Evolutionary conservation across 2,888 invertebrate genomes (phyloP).

Genomic region (Diploptera punctata): DNA sequence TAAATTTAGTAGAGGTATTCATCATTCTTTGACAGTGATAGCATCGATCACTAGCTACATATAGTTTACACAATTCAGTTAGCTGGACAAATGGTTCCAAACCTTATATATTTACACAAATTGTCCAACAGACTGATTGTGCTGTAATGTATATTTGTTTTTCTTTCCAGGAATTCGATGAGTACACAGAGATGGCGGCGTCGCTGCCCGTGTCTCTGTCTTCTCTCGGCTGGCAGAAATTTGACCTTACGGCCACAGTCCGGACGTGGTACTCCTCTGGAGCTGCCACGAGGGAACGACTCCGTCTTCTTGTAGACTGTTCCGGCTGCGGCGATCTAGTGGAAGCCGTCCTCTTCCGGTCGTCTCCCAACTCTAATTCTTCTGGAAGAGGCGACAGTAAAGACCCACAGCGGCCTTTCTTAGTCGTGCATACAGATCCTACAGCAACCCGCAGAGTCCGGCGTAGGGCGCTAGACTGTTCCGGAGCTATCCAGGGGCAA

Average conservation of each 20-base stretch:
- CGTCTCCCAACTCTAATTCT: constrained; percentile 49
- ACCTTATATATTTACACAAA: too few relatives aligned
- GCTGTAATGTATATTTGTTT: too few relatives aligned
- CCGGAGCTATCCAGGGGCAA: constrained; percentile 70
- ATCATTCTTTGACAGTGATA: too few relatives aligned
- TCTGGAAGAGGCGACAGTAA: constrained; percentile 35
- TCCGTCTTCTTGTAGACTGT: constrained; percentile 84
- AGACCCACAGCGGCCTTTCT: constrained; percentile 79
- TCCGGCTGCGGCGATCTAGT: constrained; percentile 80
- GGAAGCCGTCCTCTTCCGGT: constrained; percentile 62
- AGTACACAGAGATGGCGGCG: constrained; percentile 63
- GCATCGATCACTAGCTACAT: too few relatives aligned
- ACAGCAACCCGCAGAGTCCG: constrained; percentile 73
- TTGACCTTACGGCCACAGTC: constrained; percentile 82
- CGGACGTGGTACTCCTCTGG: constrained; percentile 70
- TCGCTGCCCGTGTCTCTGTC: constrained; percentile 65
- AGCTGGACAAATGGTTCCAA: too few relatives aligned
- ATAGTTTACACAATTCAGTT: background rate
- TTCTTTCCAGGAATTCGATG: constrained; percentile 62
- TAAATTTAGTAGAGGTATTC: too few relatives aligned
- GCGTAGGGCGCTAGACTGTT: constrained; percentile 84
- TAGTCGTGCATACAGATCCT: constrained; percentile 80
- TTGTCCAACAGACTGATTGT: too few relatives aligned
- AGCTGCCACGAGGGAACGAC: constrained; percentile 60
- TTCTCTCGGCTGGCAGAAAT: constrained; percentile 83